Evolutionary conservation across 2,113 vertebrate genomes (phyloP).

Genomic region (Barbus barbus): DNA sequence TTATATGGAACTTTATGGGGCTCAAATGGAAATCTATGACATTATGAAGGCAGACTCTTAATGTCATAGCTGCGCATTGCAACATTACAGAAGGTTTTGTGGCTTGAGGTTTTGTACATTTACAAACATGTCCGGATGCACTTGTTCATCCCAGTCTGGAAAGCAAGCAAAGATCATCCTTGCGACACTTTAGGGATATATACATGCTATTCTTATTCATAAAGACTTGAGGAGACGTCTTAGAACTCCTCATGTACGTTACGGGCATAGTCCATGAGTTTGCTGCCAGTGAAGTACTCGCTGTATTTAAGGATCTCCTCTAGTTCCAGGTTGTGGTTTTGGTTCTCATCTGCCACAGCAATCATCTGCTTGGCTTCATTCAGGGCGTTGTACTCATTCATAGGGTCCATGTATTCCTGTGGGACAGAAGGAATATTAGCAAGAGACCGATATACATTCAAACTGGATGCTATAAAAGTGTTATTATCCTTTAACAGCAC

Average conservation of each 20-base stretch:
- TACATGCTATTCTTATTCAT: constrained; percentile 14
- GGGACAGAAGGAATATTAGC: too few relatives aligned
- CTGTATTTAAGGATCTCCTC: constrained; percentile 96
- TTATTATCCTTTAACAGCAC: neutral
- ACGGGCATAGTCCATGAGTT: constrained; percentile 95
- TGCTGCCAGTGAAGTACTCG: constrained; percentile 98
- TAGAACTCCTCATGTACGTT: constrained; percentile 97
- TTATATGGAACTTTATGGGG: neutral
- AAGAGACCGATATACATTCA: neutral
- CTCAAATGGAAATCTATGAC: constrained; percentile 1
- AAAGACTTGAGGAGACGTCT: constrained; percentile 43
- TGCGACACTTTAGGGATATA: constrained; percentile 2
- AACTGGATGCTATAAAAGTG: neutral
- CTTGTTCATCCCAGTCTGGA: constrained; percentile 8
- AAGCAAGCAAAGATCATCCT: constrained; percentile 19
- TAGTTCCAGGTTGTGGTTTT: constrained; percentile 88
- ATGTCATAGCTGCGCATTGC: neutral
- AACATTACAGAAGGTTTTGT: constrained; percentile 7
- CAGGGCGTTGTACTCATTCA: constrained; percentile 97
- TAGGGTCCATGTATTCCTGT: constrained; percentile 98
- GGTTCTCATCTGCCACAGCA: constrained; percentile 95
- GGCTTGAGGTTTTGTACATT: neutral
- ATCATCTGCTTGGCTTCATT: constrained; percentile 99
- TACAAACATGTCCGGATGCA: constrained; percentile 8
- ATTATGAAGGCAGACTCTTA: constrained; percentile 37